These are phyloP conservation scores for Piaya cayana DNA, from an alignment of 2,113 vertebrate species.

Conservation along the genomic window DNA sequence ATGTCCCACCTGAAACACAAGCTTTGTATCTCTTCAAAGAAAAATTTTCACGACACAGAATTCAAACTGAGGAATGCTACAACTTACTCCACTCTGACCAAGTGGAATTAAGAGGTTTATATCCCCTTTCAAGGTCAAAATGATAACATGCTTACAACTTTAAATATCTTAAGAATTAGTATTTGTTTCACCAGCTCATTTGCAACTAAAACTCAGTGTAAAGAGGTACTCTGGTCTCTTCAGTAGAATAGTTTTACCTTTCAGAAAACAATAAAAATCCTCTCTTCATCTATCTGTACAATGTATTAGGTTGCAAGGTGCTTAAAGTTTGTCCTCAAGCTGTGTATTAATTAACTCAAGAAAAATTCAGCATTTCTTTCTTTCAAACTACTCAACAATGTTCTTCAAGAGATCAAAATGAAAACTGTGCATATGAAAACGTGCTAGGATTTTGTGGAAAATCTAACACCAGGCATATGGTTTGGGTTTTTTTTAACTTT, in stretches of 20 bases:
- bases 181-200: not conserved
- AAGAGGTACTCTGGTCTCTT: not conserved
- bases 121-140: not conserved
- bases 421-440: not conserved
- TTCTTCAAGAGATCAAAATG: not conserved
- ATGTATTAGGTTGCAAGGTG: not conserved
- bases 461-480: not conserved
- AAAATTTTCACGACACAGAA: not conserved
- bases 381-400: not conserved
- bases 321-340: not conserved
- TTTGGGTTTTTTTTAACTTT: not conserved
- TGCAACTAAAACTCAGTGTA: not conserved
- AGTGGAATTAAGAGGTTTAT: not conserved
- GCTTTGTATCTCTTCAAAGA: not conserved
- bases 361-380: not conserved
- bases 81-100: not conserved
- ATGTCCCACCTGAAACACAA: not conserved
- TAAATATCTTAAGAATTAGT: not conserved
- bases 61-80: not conserved
- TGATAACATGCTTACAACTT: not conserved
- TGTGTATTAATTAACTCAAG: not conserved
- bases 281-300: not conserved
- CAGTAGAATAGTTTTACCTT: not conserved
- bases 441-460: not conserved
- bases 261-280: not conserved